Evolutionary conservation across 2,113 vertebrate genomes (phyloP).

Genomic region (Ceyx margarethae): DNA sequence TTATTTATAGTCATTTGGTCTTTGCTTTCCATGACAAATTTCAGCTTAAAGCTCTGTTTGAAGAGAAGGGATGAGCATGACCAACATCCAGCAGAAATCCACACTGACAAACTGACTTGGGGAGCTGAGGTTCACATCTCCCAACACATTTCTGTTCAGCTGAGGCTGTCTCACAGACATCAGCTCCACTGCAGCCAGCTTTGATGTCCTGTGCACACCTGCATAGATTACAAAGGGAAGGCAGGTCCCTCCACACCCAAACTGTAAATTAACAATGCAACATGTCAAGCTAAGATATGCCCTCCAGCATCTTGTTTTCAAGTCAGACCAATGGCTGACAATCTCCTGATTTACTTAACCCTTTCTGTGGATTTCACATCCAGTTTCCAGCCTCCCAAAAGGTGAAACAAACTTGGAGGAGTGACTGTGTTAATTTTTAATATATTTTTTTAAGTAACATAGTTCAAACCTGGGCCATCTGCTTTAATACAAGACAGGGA

Average conservation of each 20-base stretch:
- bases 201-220: conserved; percentile 78
- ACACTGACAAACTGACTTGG: background rate
- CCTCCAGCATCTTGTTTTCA: conserved; percentile 73
- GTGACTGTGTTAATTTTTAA: background rate
- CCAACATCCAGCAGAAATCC: background rate
- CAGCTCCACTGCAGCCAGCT: conserved; percentile 51
- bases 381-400: background rate
- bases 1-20: too few relatives aligned
- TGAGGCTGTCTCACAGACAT: conserved; percentile 11
- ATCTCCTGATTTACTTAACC: conserved; percentile 66
- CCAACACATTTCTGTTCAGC: background rate
- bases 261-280: conserved; percentile 72
- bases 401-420: background rate
- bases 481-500: background rate
- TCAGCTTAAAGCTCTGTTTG: background rate
- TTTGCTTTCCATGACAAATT: background rate
- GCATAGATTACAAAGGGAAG: conserved; percentile 68
- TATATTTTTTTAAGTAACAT: background rate
- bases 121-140: background rate
- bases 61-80: background rate
- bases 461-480: background rate
- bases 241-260: conserved; percentile 73
- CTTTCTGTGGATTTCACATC: conserved; percentile 48
- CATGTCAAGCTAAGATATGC: conserved; percentile 73
- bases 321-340: conserved; percentile 64